phyloP scores from a whole-genome alignment of 1,140 invertebrate species.

The Zophobas atratus region DNA sequence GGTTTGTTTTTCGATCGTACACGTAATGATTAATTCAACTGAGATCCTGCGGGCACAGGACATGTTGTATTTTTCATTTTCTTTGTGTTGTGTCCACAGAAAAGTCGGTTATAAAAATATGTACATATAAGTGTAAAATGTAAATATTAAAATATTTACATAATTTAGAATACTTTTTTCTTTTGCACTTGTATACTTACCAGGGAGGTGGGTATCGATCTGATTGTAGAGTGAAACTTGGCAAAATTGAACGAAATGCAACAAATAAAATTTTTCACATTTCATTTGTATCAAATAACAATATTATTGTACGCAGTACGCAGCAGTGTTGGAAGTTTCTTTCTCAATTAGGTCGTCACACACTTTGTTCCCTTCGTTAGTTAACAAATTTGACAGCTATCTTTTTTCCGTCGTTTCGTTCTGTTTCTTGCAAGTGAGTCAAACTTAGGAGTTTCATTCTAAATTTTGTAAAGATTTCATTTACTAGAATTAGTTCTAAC shows the following conservation, averaged over 20 bases:
- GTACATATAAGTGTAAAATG: slow-evolving; percentile 48
- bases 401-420: neutral
- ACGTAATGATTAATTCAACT: slow-evolving; percentile 28
- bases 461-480: slow-evolving; percentile 15
- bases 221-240: no score
- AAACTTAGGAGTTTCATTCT: neutral
- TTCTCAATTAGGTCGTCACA: no score
- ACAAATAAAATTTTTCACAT: no score
- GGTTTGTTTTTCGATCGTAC: slow-evolving; percentile 7
- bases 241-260: no score
- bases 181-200: slow-evolving; percentile 45
- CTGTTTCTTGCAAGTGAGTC: neutral
- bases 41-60: slow-evolving; percentile 34
- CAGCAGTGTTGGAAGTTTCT: no score
- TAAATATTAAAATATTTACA: slow-evolving; percentile 48
- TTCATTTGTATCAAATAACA: no score
- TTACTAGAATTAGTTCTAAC: slow-evolving; percentile 17
- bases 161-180: slow-evolving; percentile 31
- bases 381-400: slow-evolving; percentile 35
- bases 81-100: slow-evolving; percentile 34
- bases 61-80: slow-evolving; percentile 8
- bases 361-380: no score
- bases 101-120: slow-evolving; percentile 34
- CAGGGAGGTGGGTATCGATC: no score
- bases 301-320: no score